Evolutionary conservation across 2,113 vertebrate genomes (phyloP), one percentile per base, ranked within the genome.

Genomic region (Lycocorax pyrrhopterus): DNA sequence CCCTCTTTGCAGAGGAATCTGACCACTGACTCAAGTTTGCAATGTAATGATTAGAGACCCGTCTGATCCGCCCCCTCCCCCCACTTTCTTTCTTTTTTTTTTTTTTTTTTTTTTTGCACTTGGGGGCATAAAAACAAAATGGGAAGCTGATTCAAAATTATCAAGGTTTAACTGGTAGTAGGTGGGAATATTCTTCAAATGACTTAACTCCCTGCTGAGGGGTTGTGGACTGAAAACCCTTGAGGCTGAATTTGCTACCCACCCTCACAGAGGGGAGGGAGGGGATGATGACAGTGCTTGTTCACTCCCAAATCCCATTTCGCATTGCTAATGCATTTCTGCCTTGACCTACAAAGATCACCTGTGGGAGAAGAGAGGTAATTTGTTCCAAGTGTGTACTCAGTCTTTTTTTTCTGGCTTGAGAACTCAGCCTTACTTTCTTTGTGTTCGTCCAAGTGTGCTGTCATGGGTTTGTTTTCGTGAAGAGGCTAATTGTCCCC

Each of bases 61-160:
- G 59, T 43, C 26, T 74, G 15, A 73, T 60, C 6, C 4, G 0
- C 41, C 9, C 4, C 20, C 39, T 33, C 9, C 4, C 8, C 3
- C 4, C 20, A 10, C 10, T 10, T 22, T 4, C 12, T 6, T 39
- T 39, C 12, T 39, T 39, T 12, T 39, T 39, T 39, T 39, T 39
- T 37, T 29, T 44, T 8, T 22, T 4, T 37, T 29, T 49, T 49
- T 20, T 13, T 26, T 26, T 29, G 4, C 56, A 10, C 17, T 68
- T 71, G 26, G 49, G 49, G 13, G 19, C 2, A 43, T 37, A 58
- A 80, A 66, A n/a, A 32, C 6, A 51, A 83, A 86, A 75, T 7
- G 15, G 22, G 35, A 88, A 52, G 19, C 26, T 76, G 25, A 71
- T 84, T 68, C 13, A 85, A 83, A 84, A 79, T 81, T 46, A 47